phyloP scores from a whole-genome alignment of 2,888 invertebrate species.

The Cynaeus angustus region DNA sequence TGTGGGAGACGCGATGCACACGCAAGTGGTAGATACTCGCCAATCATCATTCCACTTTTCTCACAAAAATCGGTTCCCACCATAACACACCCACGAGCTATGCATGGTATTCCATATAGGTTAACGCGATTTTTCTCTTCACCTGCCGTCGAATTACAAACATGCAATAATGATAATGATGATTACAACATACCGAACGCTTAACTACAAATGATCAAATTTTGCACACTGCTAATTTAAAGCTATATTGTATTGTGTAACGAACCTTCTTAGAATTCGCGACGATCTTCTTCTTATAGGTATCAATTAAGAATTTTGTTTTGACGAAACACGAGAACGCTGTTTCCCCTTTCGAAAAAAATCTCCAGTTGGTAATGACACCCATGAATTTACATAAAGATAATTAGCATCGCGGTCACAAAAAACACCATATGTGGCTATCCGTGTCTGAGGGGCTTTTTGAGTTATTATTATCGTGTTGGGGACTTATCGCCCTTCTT shows the following conservation, averaged over 20 bases:
- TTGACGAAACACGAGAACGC: constrained; percentile 28
- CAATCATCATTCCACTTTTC: constrained; percentile 61
- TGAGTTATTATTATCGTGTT: constrained; percentile 43
- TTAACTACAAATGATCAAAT: constrained; percentile 25
- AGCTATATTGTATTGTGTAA: constrained; percentile 23
- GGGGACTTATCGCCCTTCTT: constrained; percentile 45
- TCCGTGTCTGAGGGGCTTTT: constrained; percentile 31
- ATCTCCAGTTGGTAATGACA: constrained; percentile 1
- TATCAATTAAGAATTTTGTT: constrained; percentile 24
- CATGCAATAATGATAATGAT: constrained; percentile 40
- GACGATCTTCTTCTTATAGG: neutral
- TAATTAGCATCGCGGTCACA: constrained; percentile 18
- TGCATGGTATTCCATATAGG: constrained; percentile 37
- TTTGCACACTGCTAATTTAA: constrained; percentile 14
- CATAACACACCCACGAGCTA: constrained; percentile 51
- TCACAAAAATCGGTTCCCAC: constrained; percentile 59
- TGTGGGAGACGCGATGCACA: constrained; percentile 61
- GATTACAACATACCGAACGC: constrained; percentile 28
- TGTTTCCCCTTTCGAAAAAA: constrained; percentile 11
- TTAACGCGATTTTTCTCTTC: constrained; percentile 42
- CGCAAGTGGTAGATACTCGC: constrained; percentile 57
- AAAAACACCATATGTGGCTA: constrained; percentile 45
- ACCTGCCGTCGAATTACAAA: constrained; percentile 38
- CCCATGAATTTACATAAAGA: constrained; percentile 26
- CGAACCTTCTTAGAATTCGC: constrained; percentile 13